Evolutionary conservation across 2,113 vertebrate genomes (phyloP).

Genomic region (Corythornis cristatus): DNA sequence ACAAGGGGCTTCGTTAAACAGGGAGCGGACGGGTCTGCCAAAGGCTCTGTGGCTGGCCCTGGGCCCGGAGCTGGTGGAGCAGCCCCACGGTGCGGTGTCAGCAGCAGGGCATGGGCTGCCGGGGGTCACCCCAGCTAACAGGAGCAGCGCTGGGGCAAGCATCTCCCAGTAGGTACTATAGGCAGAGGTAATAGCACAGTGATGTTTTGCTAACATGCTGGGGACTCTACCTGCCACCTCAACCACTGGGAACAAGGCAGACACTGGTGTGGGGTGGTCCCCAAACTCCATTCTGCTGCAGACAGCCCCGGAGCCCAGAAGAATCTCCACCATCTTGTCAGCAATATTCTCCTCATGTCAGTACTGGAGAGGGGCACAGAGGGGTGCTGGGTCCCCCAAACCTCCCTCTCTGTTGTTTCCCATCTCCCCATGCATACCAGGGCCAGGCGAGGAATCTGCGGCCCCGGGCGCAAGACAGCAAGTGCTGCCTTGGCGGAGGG

Average conservation of each 20-base stretch:
- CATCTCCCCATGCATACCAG: neutral
- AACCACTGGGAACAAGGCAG: rapidly evolving
- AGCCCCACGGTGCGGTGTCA: neutral
- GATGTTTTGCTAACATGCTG: rapidly evolving
- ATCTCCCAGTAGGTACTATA: neutral
- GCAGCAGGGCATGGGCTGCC: neutral
- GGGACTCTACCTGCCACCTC: neutral
- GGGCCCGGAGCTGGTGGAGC: conserved; percentile 22
- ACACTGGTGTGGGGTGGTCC: neutral
- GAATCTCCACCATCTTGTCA: no score
- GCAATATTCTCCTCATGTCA: neutral
- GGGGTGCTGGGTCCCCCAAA: neutral
- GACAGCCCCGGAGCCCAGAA: neutral
- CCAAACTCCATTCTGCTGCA: rapidly evolving
- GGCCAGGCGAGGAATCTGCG: conserved; percentile 18
- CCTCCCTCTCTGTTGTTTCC: neutral
- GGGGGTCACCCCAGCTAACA: neutral
- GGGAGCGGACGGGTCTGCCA: conserved; percentile 48
- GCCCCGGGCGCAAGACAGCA: neutral
- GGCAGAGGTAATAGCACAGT: neutral
- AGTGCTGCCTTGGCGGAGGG: neutral
- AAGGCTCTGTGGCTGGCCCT: conserved; percentile 32
- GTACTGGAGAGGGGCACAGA: neutral
- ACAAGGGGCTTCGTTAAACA: conserved; percentile 48
- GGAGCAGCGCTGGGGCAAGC: neutral